phyloP scores from a whole-genome alignment of 1,140 invertebrate genomes.

The Pantala flavescens region DNA sequence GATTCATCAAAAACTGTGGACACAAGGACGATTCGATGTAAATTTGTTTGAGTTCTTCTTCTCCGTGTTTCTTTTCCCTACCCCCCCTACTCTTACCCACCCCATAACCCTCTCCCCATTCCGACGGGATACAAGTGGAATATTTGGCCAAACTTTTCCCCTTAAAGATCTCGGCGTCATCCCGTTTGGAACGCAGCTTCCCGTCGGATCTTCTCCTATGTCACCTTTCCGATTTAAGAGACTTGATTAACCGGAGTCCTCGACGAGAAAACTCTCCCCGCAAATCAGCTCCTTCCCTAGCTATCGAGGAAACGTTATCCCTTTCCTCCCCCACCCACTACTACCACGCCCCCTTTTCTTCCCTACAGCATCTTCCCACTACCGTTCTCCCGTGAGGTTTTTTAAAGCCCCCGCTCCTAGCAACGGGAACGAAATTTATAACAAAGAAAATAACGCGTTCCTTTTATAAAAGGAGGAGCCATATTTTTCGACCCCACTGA shows the following conservation, averaged over 20 bases:
- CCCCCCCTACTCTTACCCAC: neutral
- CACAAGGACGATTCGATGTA: neutral
- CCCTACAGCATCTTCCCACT: too few species aligned
- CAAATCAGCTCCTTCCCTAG: neutral
- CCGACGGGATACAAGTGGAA: neutral
- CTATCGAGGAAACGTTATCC: neutral
- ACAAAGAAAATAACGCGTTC: too few species aligned
- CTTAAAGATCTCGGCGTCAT: neutral
- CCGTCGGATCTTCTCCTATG: neutral
- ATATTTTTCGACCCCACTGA: too few species aligned
- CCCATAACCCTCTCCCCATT: neutral
- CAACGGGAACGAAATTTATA: too few species aligned
- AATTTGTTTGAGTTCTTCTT: neutral
- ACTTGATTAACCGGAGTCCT: neutral
- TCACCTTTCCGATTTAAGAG: neutral
- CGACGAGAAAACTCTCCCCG: neutral
- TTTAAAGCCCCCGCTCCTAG: too few species aligned
- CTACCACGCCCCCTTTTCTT: neutral
- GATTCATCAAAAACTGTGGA: conserved; percentile 7
- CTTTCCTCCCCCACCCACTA: neutral
- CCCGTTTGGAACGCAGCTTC: neutral
- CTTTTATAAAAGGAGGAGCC: too few species aligned
- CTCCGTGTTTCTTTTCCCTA: neutral
- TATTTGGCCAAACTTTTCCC: neutral
- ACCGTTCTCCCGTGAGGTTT: too few species aligned